phyloP scores from a whole-genome alignment of 2,797 vertebrate genomes.

The Zalophus californianus region DNA sequence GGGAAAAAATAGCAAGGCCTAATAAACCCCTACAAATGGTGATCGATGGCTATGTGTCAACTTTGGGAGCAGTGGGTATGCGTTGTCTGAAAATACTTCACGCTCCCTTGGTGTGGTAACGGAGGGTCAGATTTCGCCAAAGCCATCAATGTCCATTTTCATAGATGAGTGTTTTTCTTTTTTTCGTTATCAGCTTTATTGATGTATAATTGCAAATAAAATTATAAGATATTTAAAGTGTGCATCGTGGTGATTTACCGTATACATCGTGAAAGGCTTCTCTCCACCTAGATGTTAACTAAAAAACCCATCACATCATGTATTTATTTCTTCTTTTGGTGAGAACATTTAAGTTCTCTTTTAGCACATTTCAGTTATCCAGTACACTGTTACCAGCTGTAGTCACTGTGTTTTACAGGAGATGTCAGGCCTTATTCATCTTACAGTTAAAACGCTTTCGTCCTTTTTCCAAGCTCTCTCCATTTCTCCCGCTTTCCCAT shows the following conservation, averaged over 20 bases:
- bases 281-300: background rate
- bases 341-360: background rate
- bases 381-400: background rate
- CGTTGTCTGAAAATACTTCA: background rate
- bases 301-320: background rate
- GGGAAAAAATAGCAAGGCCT: background rate
- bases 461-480: background rate
- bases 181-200: background rate
- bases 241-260: background rate
- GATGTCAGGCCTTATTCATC: background rate
- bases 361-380: background rate
- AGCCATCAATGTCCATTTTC: background rate
- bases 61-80: background rate
- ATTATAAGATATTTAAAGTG: background rate
- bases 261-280: background rate
- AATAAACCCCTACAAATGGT: background rate
- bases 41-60: background rate
- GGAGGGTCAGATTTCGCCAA: background rate
- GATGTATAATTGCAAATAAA: background rate
- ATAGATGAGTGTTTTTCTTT: background rate
- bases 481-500: too few relatives aligned
- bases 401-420: background rate
- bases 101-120: accelerated
- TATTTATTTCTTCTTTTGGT: background rate
- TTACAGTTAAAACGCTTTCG: background rate